Evolutionary conservation across 2,797 vertebrate species (phyloP).

Genomic region (Anguilla marmorata): DNA sequence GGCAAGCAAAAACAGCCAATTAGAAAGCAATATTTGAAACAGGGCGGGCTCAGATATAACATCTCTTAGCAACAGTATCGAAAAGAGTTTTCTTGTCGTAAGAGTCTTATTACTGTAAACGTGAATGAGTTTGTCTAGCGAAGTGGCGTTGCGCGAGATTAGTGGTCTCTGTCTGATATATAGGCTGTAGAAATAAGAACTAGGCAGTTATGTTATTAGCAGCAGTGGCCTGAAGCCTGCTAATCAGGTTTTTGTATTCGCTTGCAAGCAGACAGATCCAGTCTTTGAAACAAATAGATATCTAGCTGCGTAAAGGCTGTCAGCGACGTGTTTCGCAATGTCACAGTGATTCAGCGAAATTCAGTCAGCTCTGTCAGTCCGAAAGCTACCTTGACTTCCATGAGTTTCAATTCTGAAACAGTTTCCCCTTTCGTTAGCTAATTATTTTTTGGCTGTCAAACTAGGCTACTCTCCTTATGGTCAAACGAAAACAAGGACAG

Average conservation of each 20-base stretch:
- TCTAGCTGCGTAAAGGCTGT: background rate
- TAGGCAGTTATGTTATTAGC: background rate
- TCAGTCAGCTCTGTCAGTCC: background rate
- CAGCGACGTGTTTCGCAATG: background rate
- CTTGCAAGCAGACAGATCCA: background rate
- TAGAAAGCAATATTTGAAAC: background rate
- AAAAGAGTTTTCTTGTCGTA: slow-evolving; percentile 37
- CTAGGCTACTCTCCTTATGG: too few relatives aligned
- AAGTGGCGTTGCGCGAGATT: background rate
- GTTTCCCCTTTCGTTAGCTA: background rate
- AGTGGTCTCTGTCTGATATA: too few relatives aligned
- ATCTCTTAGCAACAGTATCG: slow-evolving; percentile 35
- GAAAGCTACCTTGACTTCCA: background rate
- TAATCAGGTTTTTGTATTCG: background rate
- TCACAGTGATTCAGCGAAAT: slow-evolving; percentile 1
- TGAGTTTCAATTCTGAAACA: background rate
- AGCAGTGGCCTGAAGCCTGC: background rate
- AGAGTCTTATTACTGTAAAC: background rate
- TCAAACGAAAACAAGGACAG: too few relatives aligned
- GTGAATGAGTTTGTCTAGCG: background rate
- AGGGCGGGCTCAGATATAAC: slow-evolving; percentile 23
- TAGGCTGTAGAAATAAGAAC: background rate
- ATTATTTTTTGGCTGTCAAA: too few relatives aligned
- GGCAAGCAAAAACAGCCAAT: slow-evolving; percentile 32
- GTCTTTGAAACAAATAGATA: background rate